Evolutionary conservation across 1,140 invertebrate species (phyloP).

Genomic region (Zaprionus inermis): DNA sequence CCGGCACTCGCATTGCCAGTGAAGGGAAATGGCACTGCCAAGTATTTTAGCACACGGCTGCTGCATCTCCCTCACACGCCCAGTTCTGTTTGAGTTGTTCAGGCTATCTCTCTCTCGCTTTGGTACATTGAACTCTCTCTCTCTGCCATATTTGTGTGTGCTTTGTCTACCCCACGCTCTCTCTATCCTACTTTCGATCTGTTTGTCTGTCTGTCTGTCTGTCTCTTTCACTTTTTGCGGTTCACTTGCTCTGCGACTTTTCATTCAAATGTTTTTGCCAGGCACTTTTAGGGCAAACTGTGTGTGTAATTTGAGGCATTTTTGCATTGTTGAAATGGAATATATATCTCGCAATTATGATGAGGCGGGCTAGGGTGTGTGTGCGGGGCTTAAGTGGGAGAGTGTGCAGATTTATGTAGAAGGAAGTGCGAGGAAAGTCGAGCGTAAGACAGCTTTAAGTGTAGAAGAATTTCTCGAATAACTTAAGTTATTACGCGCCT

Average conservation of each 20-base stretch:
- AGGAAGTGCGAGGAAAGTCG: background rate
- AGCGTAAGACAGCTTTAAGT: background rate
- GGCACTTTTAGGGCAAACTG: conserved; percentile 32
- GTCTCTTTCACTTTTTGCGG: conserved; percentile 26
- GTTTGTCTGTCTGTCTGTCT: conserved; percentile 8
- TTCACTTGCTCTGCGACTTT: conserved; percentile 45
- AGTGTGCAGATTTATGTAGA: background rate
- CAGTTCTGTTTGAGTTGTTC: background rate
- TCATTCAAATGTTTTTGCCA: conserved; percentile 18
- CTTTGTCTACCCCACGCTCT: background rate
- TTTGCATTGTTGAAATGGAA: conserved; percentile 25
- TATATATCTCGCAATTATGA: conserved; percentile 19
- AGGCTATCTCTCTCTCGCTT: conserved; percentile 32
- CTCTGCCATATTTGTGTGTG: conserved; percentile 1
- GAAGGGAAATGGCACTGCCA: conserved; percentile 47
- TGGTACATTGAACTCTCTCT: conserved; percentile 45
- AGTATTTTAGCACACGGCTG: conserved; percentile 50
- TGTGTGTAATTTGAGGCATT: conserved; percentile 41
- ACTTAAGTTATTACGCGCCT: background rate
- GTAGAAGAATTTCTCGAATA: background rate
- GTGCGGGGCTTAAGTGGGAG: background rate
- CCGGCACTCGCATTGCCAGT: conserved; percentile 57
- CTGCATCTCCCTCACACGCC: background rate
- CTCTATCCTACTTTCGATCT: background rate
- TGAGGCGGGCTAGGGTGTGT: background rate